Base-by-base conservation (phyloP, 2,113 vertebrate species). In the Columba janthina region DNA sequence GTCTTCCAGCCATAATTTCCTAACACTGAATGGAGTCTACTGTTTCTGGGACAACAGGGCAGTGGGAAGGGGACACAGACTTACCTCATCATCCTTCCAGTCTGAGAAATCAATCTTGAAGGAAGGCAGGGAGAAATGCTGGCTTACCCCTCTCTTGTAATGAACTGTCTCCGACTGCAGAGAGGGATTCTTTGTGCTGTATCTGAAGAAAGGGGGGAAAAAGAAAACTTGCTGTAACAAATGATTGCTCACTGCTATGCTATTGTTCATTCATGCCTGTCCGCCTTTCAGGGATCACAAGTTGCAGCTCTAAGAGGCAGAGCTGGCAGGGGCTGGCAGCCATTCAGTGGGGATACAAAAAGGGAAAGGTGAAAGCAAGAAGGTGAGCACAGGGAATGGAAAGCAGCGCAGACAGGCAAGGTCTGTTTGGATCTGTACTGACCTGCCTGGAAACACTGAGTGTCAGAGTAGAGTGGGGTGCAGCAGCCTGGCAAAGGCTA, bases 41-140 rank as follows among this genome's bases (percentile, higher is more conserved):
- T 36, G 66, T 56, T 85, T 44, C 38, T 64, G 60, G 53, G 36
- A 75, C 74, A 89, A 69, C 6, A 50, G 42, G 31, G 34, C 17
- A 74, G 60, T 13, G 31, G 56, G n/a, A 34, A 77, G 50, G 13
- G 32, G 26, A 83, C 26, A 11, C 21, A 58, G 6, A 97, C 97
- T 98, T 93, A 99, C 99, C 97, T 99, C 99, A 57, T 99, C 99
- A 11, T 99, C 99, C 93, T 99, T 99, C 99, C 99, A 99, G 77
- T 99, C 98, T 1, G 98, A 98, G 97, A 99, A 99, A 96, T 99
- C 98, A 4, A 99, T 99, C 98, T 99, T 99, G 98, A 99, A 99
- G 86, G 99, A 99, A 0, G 99, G 98, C 98, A 99, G 98, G 53
- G 99, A 99, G 98, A 99, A 99, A 74, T 99, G 99, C 97, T 99